A percentile compares a stretch with the other conserved stretches of the same genome.
phyloP scores from a whole-genome alignment of 2,797 vertebrate genomes.

The Nyctibius grandis region DNA sequence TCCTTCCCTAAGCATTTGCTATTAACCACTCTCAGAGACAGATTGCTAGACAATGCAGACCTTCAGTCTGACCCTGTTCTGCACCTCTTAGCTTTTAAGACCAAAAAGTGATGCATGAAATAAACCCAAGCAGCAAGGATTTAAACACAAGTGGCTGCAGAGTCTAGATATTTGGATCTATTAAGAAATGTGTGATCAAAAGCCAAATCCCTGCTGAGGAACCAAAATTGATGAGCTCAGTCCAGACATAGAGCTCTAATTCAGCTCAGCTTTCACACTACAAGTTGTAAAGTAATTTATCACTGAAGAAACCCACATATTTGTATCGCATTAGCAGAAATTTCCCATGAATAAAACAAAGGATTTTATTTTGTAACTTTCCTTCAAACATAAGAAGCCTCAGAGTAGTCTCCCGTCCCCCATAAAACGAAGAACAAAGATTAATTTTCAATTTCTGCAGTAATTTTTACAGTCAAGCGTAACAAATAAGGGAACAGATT shows the following conservation, averaged over 20 bases:
- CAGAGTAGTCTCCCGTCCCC: neutral
- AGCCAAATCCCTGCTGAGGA: constrained; percentile 38
- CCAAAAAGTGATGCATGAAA: constrained; percentile 38
- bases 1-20: neutral
- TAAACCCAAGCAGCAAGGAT: constrained; percentile 33
- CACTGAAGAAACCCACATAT: constrained; percentile 21
- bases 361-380: constrained; percentile 49
- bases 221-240: constrained; percentile 46
- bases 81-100: constrained; percentile 36
- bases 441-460: constrained; percentile 52
- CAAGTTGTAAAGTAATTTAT: constrained; percentile 48
- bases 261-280: constrained; percentile 45
- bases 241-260: constrained; percentile 27
- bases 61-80: neutral
- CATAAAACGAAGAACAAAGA: constrained; percentile 54
- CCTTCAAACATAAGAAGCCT: neutral
- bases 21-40: neutral
- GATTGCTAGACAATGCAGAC: constrained; percentile 25
- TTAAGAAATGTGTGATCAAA: constrained; percentile 38
- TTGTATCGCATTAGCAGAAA: constrained; percentile 39
- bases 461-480: constrained; percentile 37
- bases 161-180: constrained; percentile 35
- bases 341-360: constrained; percentile 52
- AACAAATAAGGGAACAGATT: constrained; percentile 45
- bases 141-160: constrained; percentile 34